phyloP scores from a whole-genome alignment of 2,113 vertebrate species.

The Lanius ludovicianus region DNA sequence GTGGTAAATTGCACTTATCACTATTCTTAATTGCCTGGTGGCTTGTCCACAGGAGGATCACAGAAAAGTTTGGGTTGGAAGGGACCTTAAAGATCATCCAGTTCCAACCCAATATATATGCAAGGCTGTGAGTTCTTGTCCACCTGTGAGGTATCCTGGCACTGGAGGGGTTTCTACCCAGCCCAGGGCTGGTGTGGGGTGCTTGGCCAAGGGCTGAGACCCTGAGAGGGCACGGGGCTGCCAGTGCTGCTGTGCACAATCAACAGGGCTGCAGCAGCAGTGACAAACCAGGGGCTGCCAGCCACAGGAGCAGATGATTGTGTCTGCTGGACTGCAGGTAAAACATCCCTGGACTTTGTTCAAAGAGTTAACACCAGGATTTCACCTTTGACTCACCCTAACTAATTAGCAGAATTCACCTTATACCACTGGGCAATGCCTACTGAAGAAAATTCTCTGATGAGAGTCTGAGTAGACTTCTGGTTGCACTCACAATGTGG shows the following conservation, averaged over 20 bases:
- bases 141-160: not conserved
- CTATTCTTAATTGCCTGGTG: not conserved
- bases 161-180: not conserved
- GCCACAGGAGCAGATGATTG: not conserved
- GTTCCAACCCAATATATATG: not conserved
- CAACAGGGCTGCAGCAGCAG: not conserved
- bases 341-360: not conserved
- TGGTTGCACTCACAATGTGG: accelerated
- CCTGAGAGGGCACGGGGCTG: not conserved
- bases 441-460: not conserved
- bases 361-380: not conserved
- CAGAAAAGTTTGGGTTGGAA: not conserved
- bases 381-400: not conserved
- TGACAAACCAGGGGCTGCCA: not conserved
- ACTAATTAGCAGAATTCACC: not conserved
- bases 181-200: not conserved
- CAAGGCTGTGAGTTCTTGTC: not conserved
- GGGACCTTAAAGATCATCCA: too few relatives aligned
- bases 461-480: accelerated
- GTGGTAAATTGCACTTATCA: not conserved
- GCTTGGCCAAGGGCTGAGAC: not conserved
- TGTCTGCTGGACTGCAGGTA: not conserved
- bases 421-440: not conserved
- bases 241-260: not conserved
- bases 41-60: not conserved